These are phyloP conservation scores for Neodontobutis hainanensis DNA, from an alignment of 2,113 vertebrate species.

Conservation along the genomic window DNA sequence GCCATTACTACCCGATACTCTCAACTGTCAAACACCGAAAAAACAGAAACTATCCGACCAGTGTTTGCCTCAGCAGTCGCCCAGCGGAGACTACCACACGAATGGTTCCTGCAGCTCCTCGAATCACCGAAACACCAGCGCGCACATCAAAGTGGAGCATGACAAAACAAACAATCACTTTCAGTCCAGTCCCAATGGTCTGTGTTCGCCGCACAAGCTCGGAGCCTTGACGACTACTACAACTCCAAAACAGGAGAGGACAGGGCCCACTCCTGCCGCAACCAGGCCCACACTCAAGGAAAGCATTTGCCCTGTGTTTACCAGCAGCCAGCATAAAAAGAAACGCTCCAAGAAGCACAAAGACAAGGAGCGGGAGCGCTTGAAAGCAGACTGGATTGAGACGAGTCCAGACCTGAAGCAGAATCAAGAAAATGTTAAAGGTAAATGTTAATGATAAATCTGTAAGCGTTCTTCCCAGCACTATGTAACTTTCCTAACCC, in stretches of 20 bases:
- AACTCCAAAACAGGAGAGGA: conserved; percentile 55
- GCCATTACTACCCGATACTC: conserved; percentile 67
- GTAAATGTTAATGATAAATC: conserved; percentile 50
- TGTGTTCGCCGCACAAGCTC: conserved; percentile 70
- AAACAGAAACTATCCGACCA: conserved; percentile 75
- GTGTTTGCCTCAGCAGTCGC: conserved; percentile 64
- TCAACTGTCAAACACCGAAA: conserved; percentile 76
- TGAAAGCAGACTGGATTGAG: conserved; percentile 79
- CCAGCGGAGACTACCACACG: conserved; percentile 60
- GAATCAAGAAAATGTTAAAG: conserved; percentile 73
- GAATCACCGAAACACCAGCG: conserved; percentile 50
- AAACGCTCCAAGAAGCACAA: conserved; percentile 83
- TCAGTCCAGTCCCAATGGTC: conserved; percentile 66
- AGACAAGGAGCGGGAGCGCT: conserved; percentile 74
- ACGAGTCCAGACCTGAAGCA: conserved; percentile 72
- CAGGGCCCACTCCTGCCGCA: conserved; percentile 34
- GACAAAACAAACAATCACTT: conserved; percentile 62
- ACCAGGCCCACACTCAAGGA: conserved; percentile 56
- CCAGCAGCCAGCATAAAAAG: conserved; percentile 75
- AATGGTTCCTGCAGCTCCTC: conserved; percentile 47
- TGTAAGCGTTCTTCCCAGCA: too few relatives aligned
- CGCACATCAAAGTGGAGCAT: conserved; percentile 64
- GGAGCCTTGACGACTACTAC: conserved; percentile 24
- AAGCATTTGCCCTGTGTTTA: conserved; percentile 59
- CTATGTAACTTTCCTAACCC: too few relatives aligned